Conservation (phyloP, 2,797 vertebrate genomes). For the Bradypodion pumilum region DNA sequence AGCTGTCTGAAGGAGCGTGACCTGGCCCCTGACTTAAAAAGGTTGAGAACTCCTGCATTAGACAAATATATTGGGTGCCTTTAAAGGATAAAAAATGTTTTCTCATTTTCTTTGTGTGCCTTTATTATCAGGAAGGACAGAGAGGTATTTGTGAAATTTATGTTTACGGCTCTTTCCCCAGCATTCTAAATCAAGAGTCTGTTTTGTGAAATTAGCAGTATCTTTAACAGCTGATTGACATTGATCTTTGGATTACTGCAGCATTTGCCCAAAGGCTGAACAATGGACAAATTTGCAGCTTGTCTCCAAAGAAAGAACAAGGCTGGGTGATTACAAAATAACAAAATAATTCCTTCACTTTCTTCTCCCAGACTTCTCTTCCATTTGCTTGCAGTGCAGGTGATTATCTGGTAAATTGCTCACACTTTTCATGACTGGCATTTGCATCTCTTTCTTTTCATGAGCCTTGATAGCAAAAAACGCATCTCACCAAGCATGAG, state of each 20-base stretch:
- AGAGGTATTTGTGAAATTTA: background rate
- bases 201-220: background rate
- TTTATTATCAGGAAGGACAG: background rate
- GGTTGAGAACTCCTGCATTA: too few species aligned
- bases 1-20: too few species aligned
- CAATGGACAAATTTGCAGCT: background rate
- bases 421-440: constrained; percentile 17
- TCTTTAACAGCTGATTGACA: background rate
- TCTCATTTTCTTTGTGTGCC: background rate
- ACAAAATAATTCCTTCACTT: background rate
- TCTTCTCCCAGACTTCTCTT: background rate
- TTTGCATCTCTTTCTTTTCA: constrained; percentile 15
- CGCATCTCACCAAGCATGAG: constrained; percentile 14
- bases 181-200: background rate
- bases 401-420: accelerated
- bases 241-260: background rate
- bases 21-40: too few species aligned
- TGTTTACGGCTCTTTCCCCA: background rate
- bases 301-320: background rate
- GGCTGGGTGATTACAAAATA: background rate
- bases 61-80: background rate
- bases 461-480: constrained; percentile 21
- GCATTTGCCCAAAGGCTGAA: background rate
- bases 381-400: background rate
- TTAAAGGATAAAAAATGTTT: background rate